Evolutionary conservation across 2,888 invertebrate genomes (phyloP).

Genomic region (Amphipoea oculea): DNA sequence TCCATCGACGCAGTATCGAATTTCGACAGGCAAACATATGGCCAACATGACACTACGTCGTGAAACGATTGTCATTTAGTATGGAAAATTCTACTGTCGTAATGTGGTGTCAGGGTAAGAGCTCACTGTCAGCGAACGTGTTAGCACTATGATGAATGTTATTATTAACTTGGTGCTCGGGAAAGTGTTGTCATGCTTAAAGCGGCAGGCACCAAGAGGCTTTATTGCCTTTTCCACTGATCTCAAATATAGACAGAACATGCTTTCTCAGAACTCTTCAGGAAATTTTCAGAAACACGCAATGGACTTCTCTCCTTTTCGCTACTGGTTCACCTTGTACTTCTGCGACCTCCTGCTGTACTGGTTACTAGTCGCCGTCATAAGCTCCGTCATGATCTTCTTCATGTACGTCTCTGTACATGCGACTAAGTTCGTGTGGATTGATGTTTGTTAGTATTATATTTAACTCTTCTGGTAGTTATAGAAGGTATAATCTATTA

Average conservation of each 20-base stretch:
- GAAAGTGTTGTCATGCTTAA: not conserved
- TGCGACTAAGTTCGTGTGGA: conserved; percentile 66
- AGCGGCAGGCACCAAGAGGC: not conserved
- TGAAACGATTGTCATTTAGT: no score
- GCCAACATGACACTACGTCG: no score
- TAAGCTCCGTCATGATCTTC: conserved; percentile 72
- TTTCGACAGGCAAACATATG: no score
- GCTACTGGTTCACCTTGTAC: conserved; percentile 82
- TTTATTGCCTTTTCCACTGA: not conserved
- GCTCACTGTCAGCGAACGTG: no score
- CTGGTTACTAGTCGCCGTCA: conserved; percentile 75
- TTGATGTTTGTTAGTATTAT: conserved; percentile 78
- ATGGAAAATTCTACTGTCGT: no score
- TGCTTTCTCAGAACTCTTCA: not conserved
- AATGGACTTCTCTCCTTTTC: conserved; percentile 79
- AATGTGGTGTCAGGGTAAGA: no score
- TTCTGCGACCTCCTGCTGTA: conserved; percentile 81
- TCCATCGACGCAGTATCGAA: no score
- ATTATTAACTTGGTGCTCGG: not conserved
- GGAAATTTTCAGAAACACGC: conserved; percentile 76
- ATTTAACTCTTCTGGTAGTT: not conserved
- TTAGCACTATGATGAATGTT: not conserved
- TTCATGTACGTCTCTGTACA: conserved; percentile 74
- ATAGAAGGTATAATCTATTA: not conserved
- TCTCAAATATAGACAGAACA: not conserved